These are phyloP conservation scores for Pseudoatta argentina DNA, from an alignment of 1,140 invertebrate species.

Conservation along the genomic window DNA sequence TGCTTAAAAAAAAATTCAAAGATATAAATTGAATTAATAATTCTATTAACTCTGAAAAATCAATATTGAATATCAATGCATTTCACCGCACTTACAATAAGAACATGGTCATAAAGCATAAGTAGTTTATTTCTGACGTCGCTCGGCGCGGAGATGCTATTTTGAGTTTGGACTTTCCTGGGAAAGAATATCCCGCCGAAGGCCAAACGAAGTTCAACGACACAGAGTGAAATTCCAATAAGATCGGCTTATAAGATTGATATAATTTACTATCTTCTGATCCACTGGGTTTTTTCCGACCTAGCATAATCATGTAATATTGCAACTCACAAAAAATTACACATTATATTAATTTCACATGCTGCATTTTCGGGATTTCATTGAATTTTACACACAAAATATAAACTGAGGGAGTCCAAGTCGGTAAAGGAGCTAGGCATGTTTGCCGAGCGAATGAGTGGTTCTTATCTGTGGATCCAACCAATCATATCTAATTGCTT, in stretches of 20 bases:
- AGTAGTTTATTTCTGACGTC: conserved; percentile 12
- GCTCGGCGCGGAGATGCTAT: conserved; percentile 25
- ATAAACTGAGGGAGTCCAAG: too few species aligned
- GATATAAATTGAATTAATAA: not conserved
- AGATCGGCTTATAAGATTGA: not conserved
- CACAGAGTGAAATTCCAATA: not conserved
- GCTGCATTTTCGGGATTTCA: too few species aligned
- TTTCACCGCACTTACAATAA: not conserved
- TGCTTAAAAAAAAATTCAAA: not conserved
- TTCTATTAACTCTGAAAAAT: not conserved
- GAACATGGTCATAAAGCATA: not conserved
- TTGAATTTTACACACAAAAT: too few species aligned
- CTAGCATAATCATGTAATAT: too few species aligned
- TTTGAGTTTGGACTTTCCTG: conserved; percentile 32
- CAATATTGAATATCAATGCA: not conserved
- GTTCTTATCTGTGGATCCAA: too few species aligned
- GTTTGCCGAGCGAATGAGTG: too few species aligned
- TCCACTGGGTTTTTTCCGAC: too few species aligned
- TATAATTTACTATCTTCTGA: not conserved
- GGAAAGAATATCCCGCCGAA: conserved; percentile 22
- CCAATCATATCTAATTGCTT: too few species aligned
- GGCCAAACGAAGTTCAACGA: conserved; percentile 33
- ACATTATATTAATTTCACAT: too few species aligned
- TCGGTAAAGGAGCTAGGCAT: too few species aligned
- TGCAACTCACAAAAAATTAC: too few species aligned